These are phyloP conservation scores for Nomada ferruginata DNA, from an alignment of 2,888 invertebrate species.

Conservation along the genomic window DNA sequence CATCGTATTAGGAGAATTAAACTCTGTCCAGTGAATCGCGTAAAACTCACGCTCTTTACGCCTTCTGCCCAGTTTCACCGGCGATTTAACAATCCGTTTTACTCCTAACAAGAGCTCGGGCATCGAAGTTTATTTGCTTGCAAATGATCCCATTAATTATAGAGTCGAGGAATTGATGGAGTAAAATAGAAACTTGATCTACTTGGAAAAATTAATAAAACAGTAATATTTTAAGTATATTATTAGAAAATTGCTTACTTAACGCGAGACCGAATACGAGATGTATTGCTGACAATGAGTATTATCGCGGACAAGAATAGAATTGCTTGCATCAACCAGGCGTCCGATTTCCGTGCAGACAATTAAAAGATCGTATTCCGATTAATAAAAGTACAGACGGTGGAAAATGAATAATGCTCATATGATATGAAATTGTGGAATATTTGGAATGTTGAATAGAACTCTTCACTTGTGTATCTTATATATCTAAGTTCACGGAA, in stretches of 20 bases:
- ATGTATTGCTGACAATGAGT: background rate
- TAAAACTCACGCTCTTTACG: background rate
- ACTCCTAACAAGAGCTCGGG: background rate
- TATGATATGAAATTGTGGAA: background rate
- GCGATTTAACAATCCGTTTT: background rate
- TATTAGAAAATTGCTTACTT: background rate
- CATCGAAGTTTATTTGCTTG: background rate
- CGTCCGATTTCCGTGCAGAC: background rate
- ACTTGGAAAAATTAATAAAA: background rate
- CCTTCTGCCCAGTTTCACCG: slow-evolving; percentile 28
- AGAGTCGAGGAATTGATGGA: background rate
- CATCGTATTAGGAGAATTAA: slow-evolving; percentile 30
- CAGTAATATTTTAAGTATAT: background rate
- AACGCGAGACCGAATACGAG: no score
- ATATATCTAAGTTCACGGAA: background rate
- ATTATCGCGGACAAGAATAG: slow-evolving; percentile 6
- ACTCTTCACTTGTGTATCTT: background rate
- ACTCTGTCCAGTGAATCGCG: slow-evolving; percentile 12
- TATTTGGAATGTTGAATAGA: no score
- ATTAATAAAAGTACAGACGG: background rate
- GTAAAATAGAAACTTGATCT: background rate
- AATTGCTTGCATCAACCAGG: background rate
- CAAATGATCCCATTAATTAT: background rate
- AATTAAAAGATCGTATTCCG: background rate
- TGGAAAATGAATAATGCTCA: background rate